Base-by-base conservation (phyloP, 2,113 vertebrate species). In the Balaeniceps rex region DNA sequence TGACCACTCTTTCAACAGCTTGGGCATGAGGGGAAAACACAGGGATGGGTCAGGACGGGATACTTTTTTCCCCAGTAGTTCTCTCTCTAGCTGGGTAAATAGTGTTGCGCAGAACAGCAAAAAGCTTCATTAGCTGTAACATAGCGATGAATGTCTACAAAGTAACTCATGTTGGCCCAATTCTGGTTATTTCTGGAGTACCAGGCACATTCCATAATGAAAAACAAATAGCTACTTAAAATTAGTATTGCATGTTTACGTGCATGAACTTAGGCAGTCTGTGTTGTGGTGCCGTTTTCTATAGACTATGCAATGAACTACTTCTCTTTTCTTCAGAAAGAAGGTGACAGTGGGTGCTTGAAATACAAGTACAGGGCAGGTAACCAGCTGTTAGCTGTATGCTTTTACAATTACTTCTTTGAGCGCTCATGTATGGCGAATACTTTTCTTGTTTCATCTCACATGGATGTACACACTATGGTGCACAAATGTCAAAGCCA, bases 391-490 rank as follows among this genome's bases (percentile, higher is more conserved):
- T 77, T 61, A 34, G 33, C 47, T 77, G 18, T 14, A 7, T 25
- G 58, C 36, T 46, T 94, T 66, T 94, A 24, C 51, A 52, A 0
- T 83, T 55, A 12, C 46, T 55, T 3, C 42, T 86, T 57, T 28
- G 64, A 78, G 60, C 0, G 0, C 42, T 84, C 7, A 0, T 22
- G 29, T 34, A 10, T 22, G 46, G 28, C 1, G 21, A 86, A 21
- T 47, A 9, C 19, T 12, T 38, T 38, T 58, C 42, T 81, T 21
- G 14, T 60, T 71, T 88, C 21, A 29, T 55, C 66, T 94, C 18
- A 1, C 8, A 2, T 0, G 1, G 54, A 16, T 4, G 0, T 33
- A 10, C 5, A 11, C 4, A 0, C 52, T 70, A 2, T 16, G n/a
- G 51, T 70, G 76, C 23, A 46, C 22, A 65, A 19, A n/a, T 66